Percentiles rank a stretch among this genome's conserved stretches.
These are phyloP conservation scores for Melanocharis versteri DNA, from an alignment of 2,113 vertebrate genomes.

Conservation along the genomic window DNA sequence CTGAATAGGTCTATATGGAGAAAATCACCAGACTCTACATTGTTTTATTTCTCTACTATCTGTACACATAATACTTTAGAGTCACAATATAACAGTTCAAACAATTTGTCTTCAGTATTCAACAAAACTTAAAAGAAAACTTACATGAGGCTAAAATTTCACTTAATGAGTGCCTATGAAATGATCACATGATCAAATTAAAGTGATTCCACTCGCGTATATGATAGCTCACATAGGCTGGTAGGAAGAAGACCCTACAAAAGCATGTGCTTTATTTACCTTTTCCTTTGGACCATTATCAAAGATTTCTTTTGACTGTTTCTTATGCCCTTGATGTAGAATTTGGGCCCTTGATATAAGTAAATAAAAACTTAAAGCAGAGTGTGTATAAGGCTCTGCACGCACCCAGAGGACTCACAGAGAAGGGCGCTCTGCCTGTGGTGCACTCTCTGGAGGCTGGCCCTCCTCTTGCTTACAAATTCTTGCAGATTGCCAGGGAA, in stretches of 20 bases:
- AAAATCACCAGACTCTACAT: neutral
- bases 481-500: neutral
- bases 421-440: neutral
- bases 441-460: fast-evolving
- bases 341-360: fast-evolving
- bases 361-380: neutral
- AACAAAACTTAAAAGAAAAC: neutral
- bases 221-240: neutral
- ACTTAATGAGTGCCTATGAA: neutral
- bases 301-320: neutral
- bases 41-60: neutral
- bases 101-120: neutral
- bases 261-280: neutral
- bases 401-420: fast-evolving
- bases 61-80: neutral
- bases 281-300: neutral
- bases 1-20: neutral
- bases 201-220: fast-evolving
- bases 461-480: neutral
- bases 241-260: neutral
- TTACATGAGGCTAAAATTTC: neutral
- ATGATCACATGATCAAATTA: neutral
- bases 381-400: neutral
- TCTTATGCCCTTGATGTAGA: neutral
- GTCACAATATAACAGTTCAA: neutral